Percentiles rank a stretch among this genome's conserved stretches.
phyloP scores from a whole-genome alignment of 2,888 invertebrate species.

The Camponotus fellah region DNA sequence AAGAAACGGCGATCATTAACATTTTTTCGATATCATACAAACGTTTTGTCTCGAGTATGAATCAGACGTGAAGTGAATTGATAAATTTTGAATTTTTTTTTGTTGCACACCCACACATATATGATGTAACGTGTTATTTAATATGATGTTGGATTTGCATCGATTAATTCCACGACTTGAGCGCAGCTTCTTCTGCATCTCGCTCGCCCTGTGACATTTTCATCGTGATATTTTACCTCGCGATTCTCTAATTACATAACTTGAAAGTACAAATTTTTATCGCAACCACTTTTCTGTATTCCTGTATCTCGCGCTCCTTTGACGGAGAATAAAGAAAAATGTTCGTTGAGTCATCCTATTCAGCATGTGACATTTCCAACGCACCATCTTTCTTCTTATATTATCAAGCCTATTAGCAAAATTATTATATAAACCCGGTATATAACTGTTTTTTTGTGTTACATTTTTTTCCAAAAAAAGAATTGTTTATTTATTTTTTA shows the following conservation, averaged over 20 bases:
- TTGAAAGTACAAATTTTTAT: slow-evolving; percentile 41
- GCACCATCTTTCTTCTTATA: neutral
- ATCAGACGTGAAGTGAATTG: slow-evolving; percentile 13
- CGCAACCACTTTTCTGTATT: slow-evolving; percentile 3
- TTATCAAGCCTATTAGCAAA: neutral
- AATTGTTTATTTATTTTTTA: neutral
- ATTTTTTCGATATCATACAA: slow-evolving; percentile 10
- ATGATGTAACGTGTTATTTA: slow-evolving; percentile 13
- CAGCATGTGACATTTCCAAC: slow-evolving; percentile 34
- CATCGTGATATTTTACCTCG: slow-evolving; percentile 50
- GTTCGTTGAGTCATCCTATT: slow-evolving; percentile 11
- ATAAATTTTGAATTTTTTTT: neutral
- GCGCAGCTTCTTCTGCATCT: slow-evolving; percentile 30
- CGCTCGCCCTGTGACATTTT: slow-evolving; percentile 45
- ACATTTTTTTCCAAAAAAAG: neutral
- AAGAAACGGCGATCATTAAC: no score
- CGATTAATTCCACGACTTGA: slow-evolving; percentile 28
- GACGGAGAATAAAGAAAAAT: slow-evolving; percentile 11
- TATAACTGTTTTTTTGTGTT: neutral
- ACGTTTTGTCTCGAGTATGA: neutral
- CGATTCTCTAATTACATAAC: slow-evolving; percentile 52
- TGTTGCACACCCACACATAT: neutral
- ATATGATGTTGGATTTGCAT: slow-evolving; percentile 19
- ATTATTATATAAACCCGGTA: slow-evolving; percentile 3
- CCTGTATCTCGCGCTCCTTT: neutral